These are phyloP conservation scores for Drosophila pegasa DNA, from an alignment of 2,888 invertebrate species.

Conservation along the genomic window DNA sequence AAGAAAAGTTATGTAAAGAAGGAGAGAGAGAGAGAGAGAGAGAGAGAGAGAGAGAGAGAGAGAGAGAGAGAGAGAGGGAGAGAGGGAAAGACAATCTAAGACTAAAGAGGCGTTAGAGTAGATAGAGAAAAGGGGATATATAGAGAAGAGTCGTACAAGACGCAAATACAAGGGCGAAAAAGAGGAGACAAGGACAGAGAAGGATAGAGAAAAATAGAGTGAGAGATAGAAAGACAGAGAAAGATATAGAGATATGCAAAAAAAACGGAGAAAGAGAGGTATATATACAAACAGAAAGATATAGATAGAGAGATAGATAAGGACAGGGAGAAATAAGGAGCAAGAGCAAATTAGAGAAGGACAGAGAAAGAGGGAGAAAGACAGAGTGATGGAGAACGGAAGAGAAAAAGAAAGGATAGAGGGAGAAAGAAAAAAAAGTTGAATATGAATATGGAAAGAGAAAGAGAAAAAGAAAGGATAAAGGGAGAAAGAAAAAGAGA, in stretches of 20 bases:
- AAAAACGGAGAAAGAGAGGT: neutral
- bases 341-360: too few relatives aligned
- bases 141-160: neutral
- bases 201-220: neutral
- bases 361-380: neutral
- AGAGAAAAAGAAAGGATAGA: too few relatives aligned
- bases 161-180: accelerated
- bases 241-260: too few relatives aligned
- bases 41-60: neutral
- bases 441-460: neutral
- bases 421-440: neutral
- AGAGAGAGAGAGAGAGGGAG: neutral
- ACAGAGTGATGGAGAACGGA: neutral
- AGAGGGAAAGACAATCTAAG: too few relatives aligned
- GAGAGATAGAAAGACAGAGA: neutral
- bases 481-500: neutral
- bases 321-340: neutral
- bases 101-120: too few relatives aligned
- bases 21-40: neutral
- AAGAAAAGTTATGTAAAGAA: neutral
- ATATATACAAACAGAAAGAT: too few relatives aligned
- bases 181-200: neutral
- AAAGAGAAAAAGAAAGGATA: neutral
- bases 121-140: neutral
- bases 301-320: neutral